Base-by-base conservation (phyloP, 2,113 vertebrate genomes). In the Anhinga rufa region DNA sequence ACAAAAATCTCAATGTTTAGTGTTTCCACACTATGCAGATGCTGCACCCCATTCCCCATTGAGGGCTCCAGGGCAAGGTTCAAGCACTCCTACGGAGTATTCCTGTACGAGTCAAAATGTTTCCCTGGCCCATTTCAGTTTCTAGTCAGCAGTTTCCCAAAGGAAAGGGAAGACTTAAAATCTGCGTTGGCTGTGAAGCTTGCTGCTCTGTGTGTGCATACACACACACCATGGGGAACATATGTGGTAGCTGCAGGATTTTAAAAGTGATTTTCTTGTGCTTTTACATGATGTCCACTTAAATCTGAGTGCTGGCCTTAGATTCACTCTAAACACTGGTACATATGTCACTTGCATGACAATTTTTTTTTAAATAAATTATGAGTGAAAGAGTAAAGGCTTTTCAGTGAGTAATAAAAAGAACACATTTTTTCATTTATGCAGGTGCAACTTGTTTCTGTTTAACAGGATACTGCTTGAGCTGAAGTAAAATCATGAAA, bases 191-290 rank as follows among this genome's bases (percentile, higher is more conserved):
- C 64, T 65, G 65, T 6, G 62, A 75, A 42, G 20, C 64, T 55
- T 62, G n/a, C 32, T 3, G 2, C 2, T 1, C 16, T 58, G 2
- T 38, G 15, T 68, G 52, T 38, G 36, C n/a, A 10, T 8, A 32
- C 17, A 17, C 25, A 36, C 36, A 29, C n/a, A 42, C 69, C n/a
- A 7, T 46, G 5, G 7, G 22, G 38, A 83, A n/a, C 9, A n/a
- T 22, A 31, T 34, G 34, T 34, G 42, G 75, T 79, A 58, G 58
- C 70, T 94, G 61, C 14, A n/a, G 74, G 42, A 48, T 42, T 86
- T 92, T 75, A 87, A 84, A 31, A 81, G 72, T 57, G 9, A 85
- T 95, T 97, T 96, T 90, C 92, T 91, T 57, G 26, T 83, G 18
- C 31, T 89, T 96, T 68, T 94, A 60, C 51, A 65, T n/a, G 42